phyloP scores from a whole-genome alignment of 2,888 invertebrate species.

The Brachyopa scutellaris region DNA sequence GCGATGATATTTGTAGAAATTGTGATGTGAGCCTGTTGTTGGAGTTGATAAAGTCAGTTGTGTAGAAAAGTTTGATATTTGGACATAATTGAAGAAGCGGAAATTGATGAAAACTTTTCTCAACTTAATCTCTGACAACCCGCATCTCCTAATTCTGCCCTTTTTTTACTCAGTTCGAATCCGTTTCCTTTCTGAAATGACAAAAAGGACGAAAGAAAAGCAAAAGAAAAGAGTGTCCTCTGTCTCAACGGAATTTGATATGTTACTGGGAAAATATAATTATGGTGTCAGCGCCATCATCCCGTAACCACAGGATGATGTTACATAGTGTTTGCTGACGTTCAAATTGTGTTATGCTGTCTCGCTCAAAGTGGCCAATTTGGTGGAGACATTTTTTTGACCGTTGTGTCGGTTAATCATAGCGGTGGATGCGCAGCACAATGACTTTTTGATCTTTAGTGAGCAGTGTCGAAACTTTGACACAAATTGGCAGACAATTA shows the following conservation, averaged over 20 bases:
- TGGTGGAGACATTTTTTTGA: conserved; percentile 1
- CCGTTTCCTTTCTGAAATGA: neutral
- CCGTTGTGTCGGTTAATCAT: neutral
- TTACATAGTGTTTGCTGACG: neutral
- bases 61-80: conserved; percentile 44
- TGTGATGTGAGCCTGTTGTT: conserved; percentile 2
- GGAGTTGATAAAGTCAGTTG: conserved; percentile 35
- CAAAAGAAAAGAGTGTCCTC: neutral
- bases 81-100: conserved; percentile 53
- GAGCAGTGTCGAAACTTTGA: neutral
- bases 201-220: conserved; percentile 12
- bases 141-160: conserved; percentile 22
- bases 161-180: neutral
- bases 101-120: conserved; percentile 59
- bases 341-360: conserved; percentile 20
- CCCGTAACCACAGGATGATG: neutral
- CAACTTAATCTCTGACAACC: conserved; percentile 54
- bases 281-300: neutral
- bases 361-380: neutral
- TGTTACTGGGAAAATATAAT: conserved; percentile 29
- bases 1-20: neutral
- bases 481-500: too few relatives aligned
- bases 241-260: neutral
- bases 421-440: neutral
- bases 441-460: neutral